Base-by-base conservation (phyloP, 2,113 vertebrate species). In the Poeciliopsis prolifica region DNA sequence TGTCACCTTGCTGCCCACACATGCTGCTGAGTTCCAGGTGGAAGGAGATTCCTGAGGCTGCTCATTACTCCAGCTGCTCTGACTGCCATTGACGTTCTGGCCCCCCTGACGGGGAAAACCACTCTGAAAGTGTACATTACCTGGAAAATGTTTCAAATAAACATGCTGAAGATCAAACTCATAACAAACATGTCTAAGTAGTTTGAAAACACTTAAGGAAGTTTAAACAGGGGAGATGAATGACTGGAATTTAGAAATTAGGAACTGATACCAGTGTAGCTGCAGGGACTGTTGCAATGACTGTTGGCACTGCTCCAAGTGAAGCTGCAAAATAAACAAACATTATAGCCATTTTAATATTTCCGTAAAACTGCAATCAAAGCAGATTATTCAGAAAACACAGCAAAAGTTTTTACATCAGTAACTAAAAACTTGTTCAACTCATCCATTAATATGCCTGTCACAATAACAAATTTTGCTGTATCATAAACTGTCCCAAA, bases 1-100 rank as follows among this genome's bases (percentile, higher is more conserved):
- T 0, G 44, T 92, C 77, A 95, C 95, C 94, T 95, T 95, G 92
- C 90, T 93, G 82, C 92, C 93, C 61, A 95, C 91, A 66, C 92
- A 94, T 77, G 91, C 87, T 22, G 91, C 87, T 7, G 91, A 85
- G 74, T 94, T 93, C 95, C 95, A 95, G 70, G 92, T 65, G 0
- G 90, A 83, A 28, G 94, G 87, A 0, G 85, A 68, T 30, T 94
- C 92, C 70, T 92, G 94, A 30, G 88, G 64, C 44, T 84, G 84
- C n/a, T 94, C 93, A 73, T 95, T 93, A 1, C 66, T 87, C 95
- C 95, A 95, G 77, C 88, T 73, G 67, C 71, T 67, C 84, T 93
- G 95, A 24, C 82, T 88, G 75, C 63, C 35, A 37, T 91, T 91
- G 1, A 82, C 61, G 9, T 30, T 89, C 68, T 92, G 93, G 73